These are phyloP conservation scores for Aspidapion aeneum DNA, from an alignment of 2,888 invertebrate species.

Conservation along the genomic window DNA sequence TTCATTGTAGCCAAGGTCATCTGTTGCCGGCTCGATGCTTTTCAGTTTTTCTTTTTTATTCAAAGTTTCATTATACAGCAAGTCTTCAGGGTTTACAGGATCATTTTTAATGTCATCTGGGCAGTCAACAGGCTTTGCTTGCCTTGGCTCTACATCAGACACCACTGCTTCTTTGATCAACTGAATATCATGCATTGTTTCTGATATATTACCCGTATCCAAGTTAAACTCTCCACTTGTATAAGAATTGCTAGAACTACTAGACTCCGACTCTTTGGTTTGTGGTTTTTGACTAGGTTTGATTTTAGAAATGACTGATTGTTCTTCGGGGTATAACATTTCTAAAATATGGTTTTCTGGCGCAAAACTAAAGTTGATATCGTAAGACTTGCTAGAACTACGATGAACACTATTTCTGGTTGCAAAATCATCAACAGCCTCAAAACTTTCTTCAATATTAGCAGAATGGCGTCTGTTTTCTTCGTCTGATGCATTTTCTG, in stretches of 20 bases:
- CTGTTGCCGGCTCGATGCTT: background rate
- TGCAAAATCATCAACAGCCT: background rate
- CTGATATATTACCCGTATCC: constrained; percentile 23
- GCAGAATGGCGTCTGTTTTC: background rate
- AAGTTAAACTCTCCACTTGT: constrained; percentile 31
- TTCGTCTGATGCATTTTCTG: constrained; percentile 3
- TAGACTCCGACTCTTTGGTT: background rate
- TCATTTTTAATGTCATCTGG: background rate
- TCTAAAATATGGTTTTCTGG: constrained; percentile 2
- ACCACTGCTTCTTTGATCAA: background rate
- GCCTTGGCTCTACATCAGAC: background rate
- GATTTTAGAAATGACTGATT: background rate
- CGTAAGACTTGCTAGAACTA: constrained; percentile 30
- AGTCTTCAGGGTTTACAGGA: constrained; percentile 15
- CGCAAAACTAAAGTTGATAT: constrained; percentile 31
- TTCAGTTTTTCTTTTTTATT: constrained; percentile 15
- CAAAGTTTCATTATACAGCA: constrained; percentile 27
- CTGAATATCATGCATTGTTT: background rate
- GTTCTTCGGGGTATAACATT: background rate
- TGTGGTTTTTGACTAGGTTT: background rate
- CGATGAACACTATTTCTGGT: background rate
- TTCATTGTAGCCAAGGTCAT: background rate
- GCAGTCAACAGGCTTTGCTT: background rate
- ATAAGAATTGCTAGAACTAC: constrained; percentile 16
- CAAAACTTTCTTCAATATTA: background rate